A percentile compares a stretch with the other conserved stretches of the same genome.
These are phyloP conservation scores for Drosophila multiciliata DNA, from an alignment of 2,888 invertebrate species.

Conservation along the genomic window DNA sequence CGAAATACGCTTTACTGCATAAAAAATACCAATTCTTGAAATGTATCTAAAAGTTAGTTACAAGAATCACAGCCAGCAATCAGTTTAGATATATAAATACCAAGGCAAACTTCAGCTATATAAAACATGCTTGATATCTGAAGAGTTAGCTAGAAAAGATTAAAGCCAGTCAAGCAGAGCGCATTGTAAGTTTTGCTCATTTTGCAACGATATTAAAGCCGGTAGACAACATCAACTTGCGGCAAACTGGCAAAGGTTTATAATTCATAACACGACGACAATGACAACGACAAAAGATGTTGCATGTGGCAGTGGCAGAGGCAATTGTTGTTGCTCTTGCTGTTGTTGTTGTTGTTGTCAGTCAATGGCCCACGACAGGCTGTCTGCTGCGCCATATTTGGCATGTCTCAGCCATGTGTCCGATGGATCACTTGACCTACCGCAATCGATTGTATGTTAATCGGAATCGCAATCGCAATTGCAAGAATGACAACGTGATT, in stretches of 20 bases:
- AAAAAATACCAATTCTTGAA: too few species aligned
- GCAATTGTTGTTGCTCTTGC: slow-evolving; percentile 1
- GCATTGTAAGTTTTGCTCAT: slow-evolving; percentile 21
- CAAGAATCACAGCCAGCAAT: neutral
- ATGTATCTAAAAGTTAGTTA: too few species aligned
- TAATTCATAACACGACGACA: slow-evolving; percentile 55
- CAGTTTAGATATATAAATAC: neutral
- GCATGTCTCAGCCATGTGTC: slow-evolving; percentile 32
- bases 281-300: slow-evolving; percentile 22
- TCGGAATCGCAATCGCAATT: slow-evolving; percentile 4
- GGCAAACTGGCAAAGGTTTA: slow-evolving; percentile 36
- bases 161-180: slow-evolving; percentile 2
- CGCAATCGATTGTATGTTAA: slow-evolving; percentile 57
- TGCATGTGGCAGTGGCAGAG: slow-evolving; percentile 18
- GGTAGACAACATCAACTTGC: slow-evolving; percentile 39
- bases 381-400: slow-evolving; percentile 54
- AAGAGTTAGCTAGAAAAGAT: too few species aligned
- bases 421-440: slow-evolving; percentile 53
- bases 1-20: neutral
- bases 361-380: slow-evolving; percentile 42
- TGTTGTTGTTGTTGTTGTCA: slow-evolving; percentile 21
- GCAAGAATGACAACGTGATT: neutral
- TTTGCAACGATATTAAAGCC: slow-evolving; percentile 39
- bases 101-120: neutral
- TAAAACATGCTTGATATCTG: neutral